Conservation (phyloP, 2,113 vertebrate genomes). For the Urocynchramus pylzowi region DNA sequence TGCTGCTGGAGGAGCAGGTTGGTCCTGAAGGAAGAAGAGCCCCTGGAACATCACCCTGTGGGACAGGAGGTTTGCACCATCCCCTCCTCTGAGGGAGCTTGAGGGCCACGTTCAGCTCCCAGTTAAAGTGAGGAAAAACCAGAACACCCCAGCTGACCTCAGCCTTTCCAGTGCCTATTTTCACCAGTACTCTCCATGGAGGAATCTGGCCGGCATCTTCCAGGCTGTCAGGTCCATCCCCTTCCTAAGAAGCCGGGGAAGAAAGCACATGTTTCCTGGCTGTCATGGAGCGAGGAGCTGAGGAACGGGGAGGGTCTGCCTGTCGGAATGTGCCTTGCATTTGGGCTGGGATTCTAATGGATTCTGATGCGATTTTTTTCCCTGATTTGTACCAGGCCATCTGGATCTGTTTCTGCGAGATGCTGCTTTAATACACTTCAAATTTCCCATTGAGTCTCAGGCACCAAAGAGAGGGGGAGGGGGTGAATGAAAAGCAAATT, state of each 20-base stretch:
- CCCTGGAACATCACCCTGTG: fast-evolving
- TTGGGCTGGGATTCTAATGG: slow-evolving; percentile 60
- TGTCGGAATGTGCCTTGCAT: slow-evolving; percentile 39
- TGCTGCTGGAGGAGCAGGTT: neutral
- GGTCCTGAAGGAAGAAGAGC: neutral
- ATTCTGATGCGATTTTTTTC: slow-evolving; percentile 55
- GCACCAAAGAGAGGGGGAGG: slow-evolving; percentile 41
- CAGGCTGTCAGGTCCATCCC: slow-evolving; percentile 14
- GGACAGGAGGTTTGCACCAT: fast-evolving
- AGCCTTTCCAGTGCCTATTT: neutral
- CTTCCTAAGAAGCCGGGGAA: neutral
- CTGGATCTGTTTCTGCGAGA: slow-evolving; percentile 66
- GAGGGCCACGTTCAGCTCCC: fast-evolving
- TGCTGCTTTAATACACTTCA: slow-evolving; percentile 62
- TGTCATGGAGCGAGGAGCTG: slow-evolving; percentile 20
- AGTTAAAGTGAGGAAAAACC: neutral
- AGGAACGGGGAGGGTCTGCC: slow-evolving; percentile 28
- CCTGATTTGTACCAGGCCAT: slow-evolving; percentile 63
- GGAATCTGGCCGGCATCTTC: neutral
- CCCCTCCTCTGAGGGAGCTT: neutral
- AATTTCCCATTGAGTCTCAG: slow-evolving; percentile 63
- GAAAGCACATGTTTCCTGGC: slow-evolving; percentile 48
- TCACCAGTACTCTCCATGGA: fast-evolving
- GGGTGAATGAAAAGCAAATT: slow-evolving; percentile 51
- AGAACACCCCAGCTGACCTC: neutral